phyloP scores from a whole-genome alignment of 2,113 vertebrate genomes.

The Psephotus haematonotus region DNA sequence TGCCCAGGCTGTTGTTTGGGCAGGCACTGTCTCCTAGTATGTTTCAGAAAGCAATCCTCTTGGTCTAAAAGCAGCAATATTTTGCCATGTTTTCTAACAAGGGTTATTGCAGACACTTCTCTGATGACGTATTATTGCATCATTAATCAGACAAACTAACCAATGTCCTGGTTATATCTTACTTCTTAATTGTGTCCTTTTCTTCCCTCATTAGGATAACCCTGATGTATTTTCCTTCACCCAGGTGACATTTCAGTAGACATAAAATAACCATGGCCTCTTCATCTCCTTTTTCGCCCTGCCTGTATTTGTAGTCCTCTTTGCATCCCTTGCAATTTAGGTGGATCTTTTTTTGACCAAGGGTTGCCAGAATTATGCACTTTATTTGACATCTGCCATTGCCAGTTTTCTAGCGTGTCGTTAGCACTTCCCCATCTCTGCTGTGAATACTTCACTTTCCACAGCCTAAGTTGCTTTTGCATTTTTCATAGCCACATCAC shows the following conservation, averaged over 20 bases:
- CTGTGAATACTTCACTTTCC: background rate
- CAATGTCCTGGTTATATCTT: background rate
- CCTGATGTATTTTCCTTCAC: background rate
- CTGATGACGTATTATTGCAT: background rate
- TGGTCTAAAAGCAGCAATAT: background rate
- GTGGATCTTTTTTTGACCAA: background rate
- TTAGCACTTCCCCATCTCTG: background rate
- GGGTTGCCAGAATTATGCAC: background rate
- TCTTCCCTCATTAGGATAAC: background rate
- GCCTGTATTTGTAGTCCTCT: background rate
- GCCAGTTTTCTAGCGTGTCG: background rate
- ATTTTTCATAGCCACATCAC: background rate
- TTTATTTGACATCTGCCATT: background rate
- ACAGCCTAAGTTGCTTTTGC: background rate
- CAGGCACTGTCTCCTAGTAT: background rate
- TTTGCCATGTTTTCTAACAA: background rate
- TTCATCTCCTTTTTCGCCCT: background rate
- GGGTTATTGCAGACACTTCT: background rate
- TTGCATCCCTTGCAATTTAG: background rate
- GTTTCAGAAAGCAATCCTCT: background rate
- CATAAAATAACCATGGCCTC: background rate
- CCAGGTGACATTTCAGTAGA: background rate
- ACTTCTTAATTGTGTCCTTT: background rate
- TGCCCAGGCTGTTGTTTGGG: background rate
- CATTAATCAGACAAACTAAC: background rate